A percentile compares a stretch with the other conserved stretches of the same genome.
Conservation (phyloP, 2,113 vertebrate species). For the Ammodytes dubius region DNA sequence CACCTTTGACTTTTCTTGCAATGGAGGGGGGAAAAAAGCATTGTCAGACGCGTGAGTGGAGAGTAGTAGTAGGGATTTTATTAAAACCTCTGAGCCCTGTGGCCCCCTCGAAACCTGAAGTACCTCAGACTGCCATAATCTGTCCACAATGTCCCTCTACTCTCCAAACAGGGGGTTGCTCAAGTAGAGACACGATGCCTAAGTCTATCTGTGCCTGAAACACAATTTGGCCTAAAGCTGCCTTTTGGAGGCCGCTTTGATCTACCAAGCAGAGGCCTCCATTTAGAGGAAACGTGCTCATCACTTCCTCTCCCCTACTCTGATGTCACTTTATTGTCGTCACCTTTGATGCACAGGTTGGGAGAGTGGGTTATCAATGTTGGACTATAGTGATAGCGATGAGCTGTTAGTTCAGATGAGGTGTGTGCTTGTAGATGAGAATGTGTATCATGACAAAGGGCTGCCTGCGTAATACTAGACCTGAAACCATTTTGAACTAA, state of each 20-base stretch:
- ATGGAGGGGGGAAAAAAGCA: conserved; percentile 24
- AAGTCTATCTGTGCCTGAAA: conserved; percentile 80
- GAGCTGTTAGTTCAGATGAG: conserved; percentile 34
- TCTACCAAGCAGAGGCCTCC: conserved; percentile 66
- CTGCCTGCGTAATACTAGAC: conserved; percentile 34
- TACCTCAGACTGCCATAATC: conserved; percentile 77
- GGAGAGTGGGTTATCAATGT: conserved; percentile 18
- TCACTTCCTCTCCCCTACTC: conserved; percentile 60
- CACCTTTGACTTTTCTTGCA: conserved; percentile 56
- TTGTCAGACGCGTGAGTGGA: background rate
- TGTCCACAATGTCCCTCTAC: conserved; percentile 49
- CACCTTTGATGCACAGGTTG: conserved; percentile 42
- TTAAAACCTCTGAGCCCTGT: conserved; percentile 42
- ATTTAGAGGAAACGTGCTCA: conserved; percentile 43
- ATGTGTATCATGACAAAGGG: conserved; percentile 36
- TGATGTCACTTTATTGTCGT: conserved; percentile 65
- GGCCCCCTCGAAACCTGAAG: conserved; percentile 42
- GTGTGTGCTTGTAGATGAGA: conserved; percentile 43
- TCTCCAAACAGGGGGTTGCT: conserved; percentile 55
- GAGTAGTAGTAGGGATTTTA: conserved; percentile 29
- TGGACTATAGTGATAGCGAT: conserved; percentile 29
- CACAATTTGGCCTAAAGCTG: conserved; percentile 73
- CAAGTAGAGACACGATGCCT: conserved; percentile 70
- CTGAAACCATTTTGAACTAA: conserved; percentile 20
- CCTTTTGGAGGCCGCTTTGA: conserved; percentile 44